Base-by-base conservation (phyloP, 2,113 vertebrate species). In the Hippoglossus stenolepis region DNA sequence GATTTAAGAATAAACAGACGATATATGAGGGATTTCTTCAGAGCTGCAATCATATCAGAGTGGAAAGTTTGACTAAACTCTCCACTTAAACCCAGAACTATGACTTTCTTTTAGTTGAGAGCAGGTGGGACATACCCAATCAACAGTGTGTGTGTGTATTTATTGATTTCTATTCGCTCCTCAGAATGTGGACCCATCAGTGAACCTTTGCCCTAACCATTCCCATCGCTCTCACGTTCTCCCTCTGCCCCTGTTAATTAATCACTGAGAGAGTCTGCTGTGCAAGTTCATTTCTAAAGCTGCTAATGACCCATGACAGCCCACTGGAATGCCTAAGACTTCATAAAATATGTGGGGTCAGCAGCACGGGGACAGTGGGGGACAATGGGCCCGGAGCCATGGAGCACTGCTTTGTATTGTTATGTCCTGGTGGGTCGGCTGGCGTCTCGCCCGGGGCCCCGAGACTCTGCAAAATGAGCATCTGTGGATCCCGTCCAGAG, bases 321-420 rank as follows among this genome's bases (percentile, higher is more conserved):
- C 71, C 75, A 80, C 77, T 86, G 87, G 51, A 93, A 81, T 47
- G 80, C 67, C 82, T 69, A 83, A 84, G 85, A 85, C 82, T 84
- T 70, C 78, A 90, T 90, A 83, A 90, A 90, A 88, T 85, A 91
- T 91, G 91, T 87, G 86, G 78, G 90, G 90, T 92, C 87, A 90
- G 80, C 83, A 70, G 72, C 69, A 2, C 40, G 43, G 14, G 58
- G 67, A 72, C 85, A 76, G 83, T 83, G 73, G 83, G 87, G 80
- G 64, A 70, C 68, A 73, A 8, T 82, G 73, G 86, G 88, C 83
- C 64, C 0, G 6, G 82, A 87, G 87, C 80, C 85, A 87, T 18
- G 5, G 62, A 85, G 85, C 64, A 64, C 63, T 78, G 84, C 82
- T 54, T 62, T 26, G 67, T 64, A 89, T 86, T 87, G 87, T 85